A percentile compares a stretch with the other conserved stretches of the same genome.
These are phyloP conservation scores for Tragelaphus strepsiceros DNA, from an alignment of 2,113 vertebrate species.

Conservation along the genomic window DNA sequence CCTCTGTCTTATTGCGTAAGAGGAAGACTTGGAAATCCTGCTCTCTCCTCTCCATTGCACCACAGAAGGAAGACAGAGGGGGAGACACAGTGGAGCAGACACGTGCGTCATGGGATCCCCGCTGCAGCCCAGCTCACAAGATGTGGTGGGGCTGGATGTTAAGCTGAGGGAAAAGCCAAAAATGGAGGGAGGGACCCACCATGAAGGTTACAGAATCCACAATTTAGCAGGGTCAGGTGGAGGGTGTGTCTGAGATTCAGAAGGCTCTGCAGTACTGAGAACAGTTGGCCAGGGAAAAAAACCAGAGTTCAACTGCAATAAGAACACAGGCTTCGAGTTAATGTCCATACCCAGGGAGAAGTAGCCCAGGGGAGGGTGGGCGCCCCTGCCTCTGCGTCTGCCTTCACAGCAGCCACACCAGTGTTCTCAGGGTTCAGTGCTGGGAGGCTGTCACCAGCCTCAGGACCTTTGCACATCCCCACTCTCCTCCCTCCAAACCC, in stretches of 20 bases:
- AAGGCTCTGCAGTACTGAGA: not conserved
- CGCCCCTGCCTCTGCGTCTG: rapidly evolving
- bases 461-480: not conserved
- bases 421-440: too few relatives aligned
- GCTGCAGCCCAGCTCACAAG: not conserved
- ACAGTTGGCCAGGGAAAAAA: not conserved
- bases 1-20: too few relatives aligned
- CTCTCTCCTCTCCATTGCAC: not conserved
- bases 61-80: not conserved
- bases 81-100: not conserved
- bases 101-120: rapidly evolving
- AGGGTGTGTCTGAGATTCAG: not conserved
- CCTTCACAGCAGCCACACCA: not conserved
- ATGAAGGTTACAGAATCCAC: not conserved
- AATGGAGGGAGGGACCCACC: not conserved
- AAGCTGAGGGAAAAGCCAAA: too few relatives aligned
- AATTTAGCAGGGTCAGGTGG: not conserved
- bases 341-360: rapidly evolving
- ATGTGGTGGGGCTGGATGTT: not conserved
- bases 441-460: not conserved
- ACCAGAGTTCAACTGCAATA: rapidly evolving
- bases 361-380: not conserved
- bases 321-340: not conserved
- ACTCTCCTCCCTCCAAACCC: not conserved
- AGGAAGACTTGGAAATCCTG: not conserved